A percentile compares a stretch with the other conserved stretches of the same genome.
Conservation (phyloP, 2,888 invertebrate genomes). For the Latheticus oryzae region DNA sequence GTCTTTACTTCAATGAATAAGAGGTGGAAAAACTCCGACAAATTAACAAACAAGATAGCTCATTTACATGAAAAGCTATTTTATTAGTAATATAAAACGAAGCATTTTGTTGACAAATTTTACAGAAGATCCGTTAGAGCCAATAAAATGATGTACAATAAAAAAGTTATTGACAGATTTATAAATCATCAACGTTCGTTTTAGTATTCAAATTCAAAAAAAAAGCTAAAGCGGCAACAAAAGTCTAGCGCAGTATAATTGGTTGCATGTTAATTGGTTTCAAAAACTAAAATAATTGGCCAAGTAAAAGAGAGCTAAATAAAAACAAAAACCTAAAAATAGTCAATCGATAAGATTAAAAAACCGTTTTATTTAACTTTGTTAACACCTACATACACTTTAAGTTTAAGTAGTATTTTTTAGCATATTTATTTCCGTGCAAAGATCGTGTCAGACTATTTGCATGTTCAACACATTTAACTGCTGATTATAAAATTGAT, state of each 20-base stretch:
- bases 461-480: conserved; percentile 29
- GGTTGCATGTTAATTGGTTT: conserved; percentile 21
- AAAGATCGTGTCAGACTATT: conserved; percentile 19
- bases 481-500: conserved; percentile 26
- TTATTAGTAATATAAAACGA: conserved; percentile 16
- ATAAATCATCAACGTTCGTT: conserved; percentile 15
- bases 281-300: conserved; percentile 1
- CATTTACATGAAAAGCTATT: conserved; percentile 8
- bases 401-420: conserved; percentile 17
- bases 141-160: conserved; percentile 10
- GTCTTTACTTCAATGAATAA: too few relatives aligned
- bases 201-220: too few relatives aligned
- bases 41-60: conserved; percentile 3
- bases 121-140: too few relatives aligned
- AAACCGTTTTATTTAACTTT: conserved; percentile 21
- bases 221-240: too few relatives aligned
- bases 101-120: conserved; percentile 19
- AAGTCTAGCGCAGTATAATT: too few relatives aligned
- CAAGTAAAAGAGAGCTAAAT: conserved; percentile 10
- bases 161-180: conserved; percentile 18
- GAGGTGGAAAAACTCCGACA: conserved; percentile 9
- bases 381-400: conserved; percentile 15
- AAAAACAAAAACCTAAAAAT: conserved; percentile 23
- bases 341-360: conserved; percentile 18
- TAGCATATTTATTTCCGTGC: conserved; percentile 22